phyloP scores from a whole-genome alignment of 2,888 invertebrate species.

The Slavum lentiscoides region DNA sequence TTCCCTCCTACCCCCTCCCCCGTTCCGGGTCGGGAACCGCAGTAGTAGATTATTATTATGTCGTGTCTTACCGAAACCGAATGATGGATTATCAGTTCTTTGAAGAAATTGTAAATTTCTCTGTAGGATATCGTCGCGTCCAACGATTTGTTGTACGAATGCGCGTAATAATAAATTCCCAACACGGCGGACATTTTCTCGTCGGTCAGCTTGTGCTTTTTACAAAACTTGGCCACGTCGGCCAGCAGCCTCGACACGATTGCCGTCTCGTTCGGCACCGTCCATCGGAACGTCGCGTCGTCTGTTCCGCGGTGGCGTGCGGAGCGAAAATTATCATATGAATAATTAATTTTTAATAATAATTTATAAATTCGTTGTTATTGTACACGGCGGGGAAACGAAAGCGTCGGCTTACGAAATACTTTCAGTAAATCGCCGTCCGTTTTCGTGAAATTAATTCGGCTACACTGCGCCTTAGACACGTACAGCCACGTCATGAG shows the following conservation, averaged over 20 bases:
- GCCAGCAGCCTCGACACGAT: slow-evolving; percentile 27
- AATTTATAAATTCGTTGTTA: no score
- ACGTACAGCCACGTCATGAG: slow-evolving; percentile 30
- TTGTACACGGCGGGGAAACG: background rate
- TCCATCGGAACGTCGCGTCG: slow-evolving; percentile 22
- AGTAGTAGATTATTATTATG: no score
- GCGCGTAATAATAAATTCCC: slow-evolving; percentile 35
- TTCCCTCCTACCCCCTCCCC: no score
- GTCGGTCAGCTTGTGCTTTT: background rate
- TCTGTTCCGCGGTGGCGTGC: background rate
- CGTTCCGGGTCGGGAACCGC: no score
- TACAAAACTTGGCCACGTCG: slow-evolving; percentile 28
- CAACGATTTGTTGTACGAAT: slow-evolving; percentile 16
- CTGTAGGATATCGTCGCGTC: background rate
- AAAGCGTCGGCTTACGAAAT: background rate
- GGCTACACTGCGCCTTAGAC: slow-evolving; percentile 5
- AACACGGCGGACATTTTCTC: slow-evolving; percentile 37
- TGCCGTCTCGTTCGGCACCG: background rate
- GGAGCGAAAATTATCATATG: background rate
- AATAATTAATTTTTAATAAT: background rate
- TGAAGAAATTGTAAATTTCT: slow-evolving; percentile 24
- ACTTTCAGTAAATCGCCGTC: slow-evolving; percentile 4
- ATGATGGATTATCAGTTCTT: slow-evolving; percentile 39
- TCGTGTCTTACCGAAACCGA: slow-evolving; percentile 18
- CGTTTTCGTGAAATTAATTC: slow-evolving; percentile 16